Evolutionary conservation across 2,797 vertebrate genomes (phyloP).

Genomic region (Aulostomus chinensis): DNA sequence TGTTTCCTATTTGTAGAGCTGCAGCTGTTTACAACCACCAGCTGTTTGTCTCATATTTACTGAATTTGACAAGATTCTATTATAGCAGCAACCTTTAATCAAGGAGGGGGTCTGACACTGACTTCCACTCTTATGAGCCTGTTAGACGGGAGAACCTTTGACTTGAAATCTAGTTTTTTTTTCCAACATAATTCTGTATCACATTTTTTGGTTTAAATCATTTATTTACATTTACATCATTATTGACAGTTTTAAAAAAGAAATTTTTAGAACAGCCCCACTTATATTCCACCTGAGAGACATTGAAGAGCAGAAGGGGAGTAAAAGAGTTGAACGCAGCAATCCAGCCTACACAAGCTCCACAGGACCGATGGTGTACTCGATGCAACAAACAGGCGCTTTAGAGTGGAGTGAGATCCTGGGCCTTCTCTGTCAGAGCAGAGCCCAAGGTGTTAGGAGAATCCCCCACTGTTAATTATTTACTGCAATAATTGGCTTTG

Average conservation of each 20-base stretch:
- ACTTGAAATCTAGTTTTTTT: no score
- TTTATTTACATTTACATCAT: no score
- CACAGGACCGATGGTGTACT: constrained; percentile 4
- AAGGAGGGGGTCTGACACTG: no score
- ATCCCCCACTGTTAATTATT: constrained; percentile 73
- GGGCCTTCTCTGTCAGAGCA: constrained; percentile 35
- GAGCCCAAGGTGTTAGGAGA: constrained; percentile 49
- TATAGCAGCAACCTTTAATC: no score
- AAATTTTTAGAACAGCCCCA: constrained; percentile 16
- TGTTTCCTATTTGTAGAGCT: no score
- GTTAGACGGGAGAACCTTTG: no score
- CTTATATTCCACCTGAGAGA: constrained; percentile 34
- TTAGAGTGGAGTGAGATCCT: constrained; percentile 33
- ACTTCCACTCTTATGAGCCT: no score
- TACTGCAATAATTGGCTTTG: constrained; percentile 72
- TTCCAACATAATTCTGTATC: no score
- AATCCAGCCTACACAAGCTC: constrained; percentile 17
- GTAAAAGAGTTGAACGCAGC: constrained; percentile 27
- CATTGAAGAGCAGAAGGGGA: constrained; percentile 15
- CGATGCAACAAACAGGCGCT: constrained; percentile 21
- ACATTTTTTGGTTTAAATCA: no score
- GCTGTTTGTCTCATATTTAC: no score
- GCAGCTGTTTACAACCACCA: no score
- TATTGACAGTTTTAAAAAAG: constrained; percentile 11
- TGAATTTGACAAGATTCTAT: no score